Percentiles rank a stretch among this genome's conserved stretches.
Evolutionary conservation across 2,888 invertebrate species (phyloP).

Genomic region (Caenorhabditis wallacei): DNA sequence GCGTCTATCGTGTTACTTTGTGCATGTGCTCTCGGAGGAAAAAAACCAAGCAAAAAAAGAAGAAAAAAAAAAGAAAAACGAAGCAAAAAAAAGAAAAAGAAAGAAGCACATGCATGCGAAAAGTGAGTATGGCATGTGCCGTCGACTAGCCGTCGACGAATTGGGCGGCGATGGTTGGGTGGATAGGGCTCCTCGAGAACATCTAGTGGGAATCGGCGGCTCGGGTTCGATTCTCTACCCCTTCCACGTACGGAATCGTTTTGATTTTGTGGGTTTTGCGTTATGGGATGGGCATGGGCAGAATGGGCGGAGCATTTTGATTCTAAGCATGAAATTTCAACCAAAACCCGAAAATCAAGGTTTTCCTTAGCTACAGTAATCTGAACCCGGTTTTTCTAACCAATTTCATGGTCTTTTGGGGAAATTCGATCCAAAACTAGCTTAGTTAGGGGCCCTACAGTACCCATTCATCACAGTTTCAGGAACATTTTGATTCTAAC

Average conservation of each 20-base stretch:
- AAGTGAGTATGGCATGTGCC: conserved; percentile 22
- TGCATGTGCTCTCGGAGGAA: conserved; percentile 12
- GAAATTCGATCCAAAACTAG: too few relatives aligned
- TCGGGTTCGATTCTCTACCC: conserved; percentile 61
- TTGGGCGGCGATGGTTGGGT: conserved; percentile 61
- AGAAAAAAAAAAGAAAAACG: conserved; percentile 30
- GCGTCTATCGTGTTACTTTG: conserved; percentile 38
- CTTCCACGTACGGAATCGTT: conserved; percentile 54
- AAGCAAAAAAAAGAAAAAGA: conserved; percentile 12
- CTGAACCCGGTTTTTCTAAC: too few relatives aligned
- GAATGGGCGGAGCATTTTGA: too few relatives aligned
- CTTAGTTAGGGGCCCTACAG: too few relatives aligned
- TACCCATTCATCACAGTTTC: too few relatives aligned
- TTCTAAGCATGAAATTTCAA: too few relatives aligned
- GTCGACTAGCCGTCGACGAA: not conserved
- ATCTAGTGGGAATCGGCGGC: conserved; percentile 56
- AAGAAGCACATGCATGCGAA: conserved; percentile 30
- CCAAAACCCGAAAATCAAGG: too few relatives aligned
- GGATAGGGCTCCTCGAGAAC: conserved; percentile 36
- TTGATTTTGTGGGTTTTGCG: conserved; percentile 5
- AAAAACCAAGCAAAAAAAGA: not conserved
- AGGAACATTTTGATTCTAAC: too few relatives aligned
- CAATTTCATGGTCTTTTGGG: too few relatives aligned
- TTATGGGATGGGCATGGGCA: not conserved
- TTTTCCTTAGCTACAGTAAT: too few relatives aligned